A percentile compares a stretch with the other conserved stretches of the same genome.
phyloP scores from a whole-genome alignment of 1,140 invertebrate genomes.

The Hormaphis cornu region DNA sequence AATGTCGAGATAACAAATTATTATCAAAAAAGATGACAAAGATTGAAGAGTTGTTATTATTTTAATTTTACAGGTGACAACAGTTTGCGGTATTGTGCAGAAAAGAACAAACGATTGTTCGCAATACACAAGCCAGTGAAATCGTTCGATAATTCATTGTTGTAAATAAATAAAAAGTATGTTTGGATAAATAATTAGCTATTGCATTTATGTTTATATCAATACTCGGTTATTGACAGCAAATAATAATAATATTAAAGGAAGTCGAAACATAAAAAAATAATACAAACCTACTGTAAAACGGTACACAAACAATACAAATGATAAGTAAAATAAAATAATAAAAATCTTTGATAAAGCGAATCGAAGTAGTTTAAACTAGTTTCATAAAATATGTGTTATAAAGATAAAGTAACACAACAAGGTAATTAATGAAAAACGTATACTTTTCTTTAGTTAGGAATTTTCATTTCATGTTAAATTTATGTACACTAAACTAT shows the following conservation, averaged over 20 bases:
- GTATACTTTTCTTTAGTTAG: background rate
- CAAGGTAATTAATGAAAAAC: background rate
- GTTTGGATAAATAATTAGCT: too few relatives aligned
- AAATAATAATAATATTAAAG: too few relatives aligned
- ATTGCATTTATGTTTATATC: too few relatives aligned
- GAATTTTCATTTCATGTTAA: background rate
- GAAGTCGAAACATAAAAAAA: too few relatives aligned
- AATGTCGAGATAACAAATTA: conserved; percentile 10
- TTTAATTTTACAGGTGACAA: background rate
- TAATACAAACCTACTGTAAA: background rate
- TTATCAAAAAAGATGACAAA: conserved; percentile 8
- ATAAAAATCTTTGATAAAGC: background rate
- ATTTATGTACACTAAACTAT: background rate
- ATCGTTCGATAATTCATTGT: background rate
- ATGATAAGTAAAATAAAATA: background rate
- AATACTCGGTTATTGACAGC: too few relatives aligned
- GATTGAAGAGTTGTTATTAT: background rate
- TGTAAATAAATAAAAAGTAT: too few relatives aligned
- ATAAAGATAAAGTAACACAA: conserved; percentile 1
- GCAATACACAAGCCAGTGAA: background rate
- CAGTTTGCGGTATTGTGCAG: background rate
- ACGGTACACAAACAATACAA: background rate
- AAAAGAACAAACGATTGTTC: background rate
- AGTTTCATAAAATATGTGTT: background rate
- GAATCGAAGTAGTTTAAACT: background rate